Evolutionary conservation across 1,140 invertebrate genomes (phyloP), one percentile per base, ranked within the genome.

Genomic region (Formica selysi): DNA sequence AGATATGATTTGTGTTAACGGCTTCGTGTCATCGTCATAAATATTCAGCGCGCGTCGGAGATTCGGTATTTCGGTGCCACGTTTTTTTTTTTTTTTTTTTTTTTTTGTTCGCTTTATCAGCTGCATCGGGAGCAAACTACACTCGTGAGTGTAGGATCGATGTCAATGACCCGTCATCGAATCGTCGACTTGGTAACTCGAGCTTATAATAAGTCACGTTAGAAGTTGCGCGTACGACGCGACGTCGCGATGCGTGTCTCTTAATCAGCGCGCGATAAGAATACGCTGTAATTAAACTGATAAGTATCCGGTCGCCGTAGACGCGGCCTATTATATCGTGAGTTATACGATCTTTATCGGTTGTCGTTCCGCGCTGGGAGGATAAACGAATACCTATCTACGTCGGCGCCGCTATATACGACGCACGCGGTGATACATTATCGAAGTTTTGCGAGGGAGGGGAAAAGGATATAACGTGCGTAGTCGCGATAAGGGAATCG

Each of bases 81-180:
- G 10, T 62, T 62, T 41, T 76, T 29, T 29, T 29, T 29, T 1
- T 29, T 22, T 62, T 62, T 41, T 76, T 22, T 62, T 62, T 41
- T 76, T 76, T 62, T 79, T 68, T 54, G 44, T 36, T 54, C 62
- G 4, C 10, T 36, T 79, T 79, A 41, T 79, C 62, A 54, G 51
- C 29, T 32, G 26, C n/a, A 67, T 79, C 62, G 44, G 13, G 38
- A 29, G 57, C 26, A 32, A 22, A 61, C 51, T 59, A n/a, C n/a
- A n/a, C n/a, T 19, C 36, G 29, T 51, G 78, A 76, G 48, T 19
- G 48, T 62, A 29, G 71, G 86, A 87, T 86, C 76, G 76, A 59
- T 83, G 88, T 89, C 87, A 76, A 54, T 73, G 87, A 89, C 84
- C 88, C 71, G 87, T 71, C 83, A 59, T 81, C 87, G 76, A 64